phyloP scores from a whole-genome alignment of 2,888 invertebrate species.

The Eristalis tenax region DNA sequence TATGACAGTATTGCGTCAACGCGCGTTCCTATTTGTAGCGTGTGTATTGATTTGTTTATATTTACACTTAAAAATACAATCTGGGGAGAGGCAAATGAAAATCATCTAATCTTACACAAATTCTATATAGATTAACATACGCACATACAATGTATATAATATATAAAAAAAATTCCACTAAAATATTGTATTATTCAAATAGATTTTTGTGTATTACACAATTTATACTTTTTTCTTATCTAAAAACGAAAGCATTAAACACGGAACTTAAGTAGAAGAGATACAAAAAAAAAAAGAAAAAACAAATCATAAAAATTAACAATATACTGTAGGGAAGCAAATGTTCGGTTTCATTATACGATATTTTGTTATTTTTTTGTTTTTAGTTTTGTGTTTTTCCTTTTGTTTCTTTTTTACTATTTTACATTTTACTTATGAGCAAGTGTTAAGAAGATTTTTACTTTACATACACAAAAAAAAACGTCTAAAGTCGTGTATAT shows the following conservation, averaged over 20 bases:
- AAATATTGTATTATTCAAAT: slow-evolving; percentile 44
- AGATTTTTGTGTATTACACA: slow-evolving; percentile 53
- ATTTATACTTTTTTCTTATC: slow-evolving; percentile 31
- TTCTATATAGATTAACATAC: slow-evolving; percentile 26
- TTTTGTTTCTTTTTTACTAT: slow-evolving; percentile 13
- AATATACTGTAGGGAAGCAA: slow-evolving; percentile 44
- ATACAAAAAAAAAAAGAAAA: slow-evolving; percentile 8
- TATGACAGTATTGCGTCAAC: slow-evolving; percentile 25
- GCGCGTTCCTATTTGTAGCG: background rate
- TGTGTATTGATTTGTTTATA: slow-evolving; percentile 8
- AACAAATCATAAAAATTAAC: too few relatives aligned
- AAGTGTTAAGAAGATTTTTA: slow-evolving; percentile 15
- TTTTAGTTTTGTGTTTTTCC: background rate
- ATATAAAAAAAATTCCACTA: slow-evolving; percentile 61
- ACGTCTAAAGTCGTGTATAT: slow-evolving; percentile 48
- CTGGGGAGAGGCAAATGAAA: slow-evolving; percentile 26
- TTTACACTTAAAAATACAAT: slow-evolving; percentile 36
- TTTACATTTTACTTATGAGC: slow-evolving; percentile 39
- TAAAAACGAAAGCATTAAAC: slow-evolving; percentile 11
- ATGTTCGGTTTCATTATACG: background rate
- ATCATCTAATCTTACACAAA: slow-evolving; percentile 50
- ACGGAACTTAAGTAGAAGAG: slow-evolving; percentile 5
- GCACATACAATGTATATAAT: slow-evolving; percentile 11
- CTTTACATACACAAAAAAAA: slow-evolving; percentile 39
- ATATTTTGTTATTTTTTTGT: background rate